A percentile compares a stretch with the other conserved stretches of the same genome.
These are phyloP conservation scores for Nymphalis polychloros DNA, from an alignment of 2,888 invertebrate species.

Conservation along the genomic window DNA sequence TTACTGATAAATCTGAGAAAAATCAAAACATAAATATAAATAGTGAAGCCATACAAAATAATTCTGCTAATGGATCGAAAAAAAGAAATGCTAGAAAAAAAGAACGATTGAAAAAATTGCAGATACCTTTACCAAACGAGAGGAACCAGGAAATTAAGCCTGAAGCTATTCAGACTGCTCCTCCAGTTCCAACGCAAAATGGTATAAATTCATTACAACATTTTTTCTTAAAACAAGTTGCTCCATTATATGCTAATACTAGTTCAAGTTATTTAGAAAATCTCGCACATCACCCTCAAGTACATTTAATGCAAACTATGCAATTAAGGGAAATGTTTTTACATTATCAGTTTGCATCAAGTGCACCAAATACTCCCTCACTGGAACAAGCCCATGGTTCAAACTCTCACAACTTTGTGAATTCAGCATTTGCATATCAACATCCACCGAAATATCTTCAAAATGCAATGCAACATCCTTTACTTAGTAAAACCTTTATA, in stretches of 20 bases:
- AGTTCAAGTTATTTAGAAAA: conserved; percentile 69
- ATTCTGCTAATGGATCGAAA: conserved; percentile 41
- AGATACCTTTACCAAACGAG: conserved; percentile 49
- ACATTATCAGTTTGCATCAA: conserved; percentile 31
- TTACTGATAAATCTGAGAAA: conserved; percentile 15
- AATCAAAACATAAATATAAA: conserved; percentile 27
- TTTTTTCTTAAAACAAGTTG: conserved; percentile 55
- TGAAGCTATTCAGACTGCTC: conserved; percentile 37
- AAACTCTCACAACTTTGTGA: conserved; percentile 15
- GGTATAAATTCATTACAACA: conserved; percentile 51
- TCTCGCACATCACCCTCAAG: conserved; percentile 65
- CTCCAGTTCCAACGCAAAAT: conserved; percentile 42
- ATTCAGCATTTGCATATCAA: conserved; percentile 16
- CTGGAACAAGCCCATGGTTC: conserved; percentile 29
- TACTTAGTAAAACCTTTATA: conserved; percentile 56
- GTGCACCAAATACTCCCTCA: conserved; percentile 41
- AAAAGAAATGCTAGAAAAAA: conserved; percentile 63
- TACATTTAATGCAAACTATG: conserved; percentile 53
- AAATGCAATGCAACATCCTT: conserved; percentile 73
- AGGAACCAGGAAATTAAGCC: conserved; percentile 33
- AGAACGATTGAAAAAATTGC: conserved; percentile 56
- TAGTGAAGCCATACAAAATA: conserved; percentile 11
- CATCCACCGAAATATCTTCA: conserved; percentile 58
- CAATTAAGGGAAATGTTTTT: conserved; percentile 47
- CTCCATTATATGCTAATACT: conserved; percentile 59